Evolutionary conservation across 2,113 vertebrate species (phyloP), one percentile per base, ranked within the genome.

Genomic region (Pardalotus punctatus): DNA sequence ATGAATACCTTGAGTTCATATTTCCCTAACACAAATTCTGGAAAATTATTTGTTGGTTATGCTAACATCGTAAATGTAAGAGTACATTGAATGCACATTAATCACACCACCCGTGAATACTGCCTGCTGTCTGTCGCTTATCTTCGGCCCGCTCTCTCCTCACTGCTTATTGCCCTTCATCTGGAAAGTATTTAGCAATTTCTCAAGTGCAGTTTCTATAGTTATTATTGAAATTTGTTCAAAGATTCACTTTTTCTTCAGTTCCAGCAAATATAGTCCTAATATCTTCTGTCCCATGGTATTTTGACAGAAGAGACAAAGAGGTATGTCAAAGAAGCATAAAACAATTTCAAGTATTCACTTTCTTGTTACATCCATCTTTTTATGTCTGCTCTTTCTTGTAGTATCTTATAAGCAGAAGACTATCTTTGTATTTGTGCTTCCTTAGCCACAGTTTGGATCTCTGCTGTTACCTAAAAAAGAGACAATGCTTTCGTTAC

Each of bases 31-130:
- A 73, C 6, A 84, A 77, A 51, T 38, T 61, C 42, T 51, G 73
- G 57, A 78, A 69, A 73, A 48, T 9, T 9, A 10, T 48, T 43
- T 84, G 4, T 57, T 89, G 53, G 12, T 70, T 78, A 25, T 25
- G 6, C 6, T 25, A 57, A 48, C 19, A 8, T 23, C 0, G 0
- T 48, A 69, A 84, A 53, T 56, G 10, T 6, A 48, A 5, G 3
- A 61, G 33, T 22, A 29, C 2, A 1, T 10, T 29, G 54, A 70
- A 31, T 12, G 11, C 10, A 65, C 11, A 14, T 57, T 73, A 15
- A 66, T 70, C 23, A 53, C 6, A 20, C 28, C 13, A n/a, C 45
- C 28, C 40, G 33, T 42, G 33, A 86, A 50, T 25, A 23, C 8
- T 28, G 15, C 15, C 16, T 66, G 50, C 23, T 10, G 4, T 61